These are phyloP conservation scores for Pocillopora damicornis DNA, from an alignment of 64 coral and sea anemone genomes.

Conservation along the genomic window DNA sequence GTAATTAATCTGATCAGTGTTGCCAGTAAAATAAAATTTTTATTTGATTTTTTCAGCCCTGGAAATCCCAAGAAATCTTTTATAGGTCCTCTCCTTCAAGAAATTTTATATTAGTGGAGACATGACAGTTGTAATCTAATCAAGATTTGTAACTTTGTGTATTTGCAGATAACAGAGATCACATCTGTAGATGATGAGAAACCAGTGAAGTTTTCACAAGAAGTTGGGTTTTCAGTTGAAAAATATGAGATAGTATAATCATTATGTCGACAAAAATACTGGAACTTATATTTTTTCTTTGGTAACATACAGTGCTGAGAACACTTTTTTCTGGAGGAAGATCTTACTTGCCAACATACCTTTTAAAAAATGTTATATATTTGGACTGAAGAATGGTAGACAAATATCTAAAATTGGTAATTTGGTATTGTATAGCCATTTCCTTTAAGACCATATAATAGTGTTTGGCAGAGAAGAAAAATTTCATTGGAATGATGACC, in stretches of 20 bases:
- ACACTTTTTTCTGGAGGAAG: neutral
- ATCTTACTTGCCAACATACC: neutral
- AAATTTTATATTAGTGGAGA: neutral
- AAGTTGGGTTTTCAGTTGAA: conserved; percentile 74
- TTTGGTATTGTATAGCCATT: neutral
- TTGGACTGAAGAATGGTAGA: neutral
- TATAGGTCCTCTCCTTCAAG: neutral
- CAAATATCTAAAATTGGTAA: neutral
- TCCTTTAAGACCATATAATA: neutral
- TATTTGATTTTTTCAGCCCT: too few relatives aligned
- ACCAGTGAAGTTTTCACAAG: conserved; percentile 77
- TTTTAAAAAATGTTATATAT: neutral
- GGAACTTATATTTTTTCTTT: conserved; percentile 3
- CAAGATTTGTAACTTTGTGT: neutral
- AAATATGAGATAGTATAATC: conserved; percentile 84
- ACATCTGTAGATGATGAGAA: conserved; percentile 53
- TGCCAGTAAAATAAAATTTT: too few relatives aligned
- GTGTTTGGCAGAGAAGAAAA: neutral
- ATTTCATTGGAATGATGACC: neutral
- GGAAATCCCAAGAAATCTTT: too few relatives aligned
- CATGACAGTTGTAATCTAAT: neutral
- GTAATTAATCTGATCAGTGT: too few relatives aligned
- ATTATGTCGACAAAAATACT: neutral
- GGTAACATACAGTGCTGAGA: neutral
- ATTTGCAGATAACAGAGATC: conserved; percentile 58